These are phyloP conservation scores for Corythornis leucogaster DNA, from an alignment of 2,797 vertebrate species.

Conservation along the genomic window DNA sequence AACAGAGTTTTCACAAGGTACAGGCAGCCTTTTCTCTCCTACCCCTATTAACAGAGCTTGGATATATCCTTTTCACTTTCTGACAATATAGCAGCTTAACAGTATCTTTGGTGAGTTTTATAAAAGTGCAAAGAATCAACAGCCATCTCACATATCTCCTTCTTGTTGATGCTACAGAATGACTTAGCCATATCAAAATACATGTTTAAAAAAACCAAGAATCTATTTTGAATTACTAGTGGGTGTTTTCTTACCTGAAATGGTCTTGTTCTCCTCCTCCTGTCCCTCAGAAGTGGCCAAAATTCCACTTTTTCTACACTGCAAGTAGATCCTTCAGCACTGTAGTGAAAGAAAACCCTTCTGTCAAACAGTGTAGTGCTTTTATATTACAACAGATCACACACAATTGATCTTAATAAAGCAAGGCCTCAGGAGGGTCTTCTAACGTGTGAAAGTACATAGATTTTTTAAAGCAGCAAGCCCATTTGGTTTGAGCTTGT, in stretches of 20 bases:
- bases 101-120: neutral
- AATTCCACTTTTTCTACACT: neutral
- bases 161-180: neutral
- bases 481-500: neutral
- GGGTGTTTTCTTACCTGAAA: neutral
- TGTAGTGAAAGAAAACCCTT: neutral
- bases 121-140: neutral
- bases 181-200: neutral
- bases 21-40: neutral
- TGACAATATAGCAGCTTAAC: neutral
- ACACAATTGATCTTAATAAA: neutral
- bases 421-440: neutral
- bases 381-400: neutral
- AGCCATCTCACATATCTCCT: neutral
- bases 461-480: neutral
- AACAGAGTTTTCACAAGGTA: neutral
- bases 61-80: neutral
- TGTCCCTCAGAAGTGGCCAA: neutral
- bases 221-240: neutral
- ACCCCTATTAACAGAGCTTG: neutral
- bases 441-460: accelerated
- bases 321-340: neutral
- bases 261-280: neutral
- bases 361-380: neutral
- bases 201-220: neutral